Base-by-base conservation (phyloP, 1,140 invertebrate genomes). In the Lycorma delicatula region DNA sequence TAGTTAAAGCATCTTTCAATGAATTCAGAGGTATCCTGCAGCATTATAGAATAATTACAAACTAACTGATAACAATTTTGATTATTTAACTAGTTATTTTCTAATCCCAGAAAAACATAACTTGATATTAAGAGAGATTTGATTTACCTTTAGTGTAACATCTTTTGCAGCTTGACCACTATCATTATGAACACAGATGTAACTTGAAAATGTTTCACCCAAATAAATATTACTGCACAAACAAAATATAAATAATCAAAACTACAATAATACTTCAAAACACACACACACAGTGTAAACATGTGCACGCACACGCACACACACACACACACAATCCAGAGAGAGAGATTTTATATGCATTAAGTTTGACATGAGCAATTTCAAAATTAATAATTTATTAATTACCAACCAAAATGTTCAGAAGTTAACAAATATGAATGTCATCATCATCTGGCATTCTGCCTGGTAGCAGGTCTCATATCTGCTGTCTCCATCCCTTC, bases 151-250 rank as follows among this genome's bases (percentile, higher is more conserved):
- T 1, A 94, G 83, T 18, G 76, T 80, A 18, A 95, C 86, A 75
- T 91, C 83, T 62, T 86, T 84, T 12, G 91, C 87, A 11, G 79
- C 67, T 74, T 91, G 83, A 59, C 81, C 80, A 53, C 91, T 94
- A 70, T 95, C 91, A 79, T 98, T 98, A 67, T 97, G 91, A 47
- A 98, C 89, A 77, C 91, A 95, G 50, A 99, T 85, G 70, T 97
- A 98, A 72, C 94, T 93, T 1, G 94, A 93, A 77, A 98, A 98
- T 22, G 93, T 98, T 80, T 98, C 96, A 18, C 97, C 97, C 23
- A 91, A 71, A 72, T 89, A 89, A 64, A 90, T 87, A 72, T 86
- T 88, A 47, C 86, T 86, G 70, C 64, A 80, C 74, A 63, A 54
- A 62, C 56, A 65, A 61, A 63, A 63, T 31, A 20, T 11, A 27